Conservation (phyloP, 2,113 vertebrate species). For the Panthera tigris region DNA sequence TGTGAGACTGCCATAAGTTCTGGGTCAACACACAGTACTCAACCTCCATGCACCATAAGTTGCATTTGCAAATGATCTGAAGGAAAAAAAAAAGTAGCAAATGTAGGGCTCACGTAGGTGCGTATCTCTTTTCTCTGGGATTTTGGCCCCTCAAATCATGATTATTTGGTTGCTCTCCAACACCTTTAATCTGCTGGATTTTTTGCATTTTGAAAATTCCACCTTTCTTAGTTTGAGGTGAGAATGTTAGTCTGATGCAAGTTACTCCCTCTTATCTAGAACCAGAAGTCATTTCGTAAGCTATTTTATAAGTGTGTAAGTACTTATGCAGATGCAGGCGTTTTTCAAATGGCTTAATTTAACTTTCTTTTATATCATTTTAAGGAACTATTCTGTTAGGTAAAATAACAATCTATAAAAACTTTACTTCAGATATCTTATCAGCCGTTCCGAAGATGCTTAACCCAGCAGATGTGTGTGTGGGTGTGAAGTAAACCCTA, state of each 20-base stretch:
- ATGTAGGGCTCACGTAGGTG: neutral
- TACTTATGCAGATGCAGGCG: neutral
- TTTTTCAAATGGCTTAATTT: slow-evolving; percentile 5
- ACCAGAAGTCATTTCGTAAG: neutral
- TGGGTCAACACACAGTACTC: neutral
- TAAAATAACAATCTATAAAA: slow-evolving; percentile 2
- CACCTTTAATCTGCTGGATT: neutral
- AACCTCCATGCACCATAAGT: neutral
- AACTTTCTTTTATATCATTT: neutral
- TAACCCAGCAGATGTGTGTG: neutral
- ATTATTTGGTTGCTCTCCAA: neutral
- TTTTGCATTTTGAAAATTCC: neutral
- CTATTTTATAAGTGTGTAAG: neutral
- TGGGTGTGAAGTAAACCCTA: neutral
- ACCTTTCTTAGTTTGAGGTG: slow-evolving; percentile 13
- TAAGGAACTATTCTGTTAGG: neutral
- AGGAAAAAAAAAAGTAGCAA: neutral
- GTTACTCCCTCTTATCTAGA: neutral
- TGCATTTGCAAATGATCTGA: neutral
- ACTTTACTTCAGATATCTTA: neutral
- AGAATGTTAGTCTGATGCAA: neutral
- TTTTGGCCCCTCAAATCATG: neutral
- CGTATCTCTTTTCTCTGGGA: neutral
- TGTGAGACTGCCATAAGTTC: neutral
- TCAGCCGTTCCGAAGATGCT: neutral